Evolutionary conservation across 1,140 invertebrate genomes (phyloP), one percentile per base, ranked within the genome.

Genomic region (Cryptotermes secundus): DNA sequence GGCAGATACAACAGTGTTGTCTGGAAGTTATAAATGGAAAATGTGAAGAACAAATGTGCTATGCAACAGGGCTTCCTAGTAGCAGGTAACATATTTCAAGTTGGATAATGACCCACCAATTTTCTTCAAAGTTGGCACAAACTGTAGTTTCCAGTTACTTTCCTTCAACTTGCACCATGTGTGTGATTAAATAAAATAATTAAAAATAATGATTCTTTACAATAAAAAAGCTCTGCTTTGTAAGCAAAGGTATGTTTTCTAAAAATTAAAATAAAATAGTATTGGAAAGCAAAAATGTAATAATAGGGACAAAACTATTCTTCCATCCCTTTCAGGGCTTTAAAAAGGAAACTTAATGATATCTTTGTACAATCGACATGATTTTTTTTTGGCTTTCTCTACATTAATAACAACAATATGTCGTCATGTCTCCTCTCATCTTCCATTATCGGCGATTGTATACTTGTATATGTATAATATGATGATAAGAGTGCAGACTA

Each of bases 401-500:
- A 42, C n/a, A 34, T 45, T 84, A 34, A 45, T 80, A 34, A n/a
- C 26, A 82, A 82, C 81, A 42, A 42, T 81, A n/a, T 42, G 36
- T 45, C 45, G 31, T 31, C 24, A 53, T 82, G 38, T 45, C n/a
- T 38, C 38, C 81, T 81, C 35, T 42, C 81, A 82, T 82, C 26
- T 36, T 82, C 45, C 26, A 80, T 84, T 22, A 49, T 16, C 19
- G 19, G 45, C 19, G 45, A 72, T 42, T 36, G 42, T 31, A n/a
- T 84, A 49, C 34, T 79, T 84, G 79, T 45, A 79, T 84, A 49
- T 80, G 42, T 84, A 84, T 84, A 84, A 84, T 80, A 84, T 42
- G n/a, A 82, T 49, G 6, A 82, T 80, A 45, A 36, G n/a, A 84
- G 83, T 84, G 83, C 83, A 84, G 83, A 84, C 83, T 84, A 84